These are phyloP conservation scores for Seira ritae DNA, from an alignment of 2,888 invertebrate species.

Conservation along the genomic window DNA sequence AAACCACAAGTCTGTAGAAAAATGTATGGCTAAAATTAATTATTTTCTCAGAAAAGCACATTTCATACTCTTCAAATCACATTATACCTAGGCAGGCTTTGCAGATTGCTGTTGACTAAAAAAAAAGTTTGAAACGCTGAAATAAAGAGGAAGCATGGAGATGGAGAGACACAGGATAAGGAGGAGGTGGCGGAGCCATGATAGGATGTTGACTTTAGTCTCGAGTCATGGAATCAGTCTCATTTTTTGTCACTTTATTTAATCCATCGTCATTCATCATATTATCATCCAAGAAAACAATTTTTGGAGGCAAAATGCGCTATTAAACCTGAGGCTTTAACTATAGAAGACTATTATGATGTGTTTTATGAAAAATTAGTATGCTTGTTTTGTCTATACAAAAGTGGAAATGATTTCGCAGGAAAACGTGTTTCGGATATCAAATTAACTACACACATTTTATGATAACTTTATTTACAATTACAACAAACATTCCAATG, in stretches of 20 bases:
- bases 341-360: too few species aligned
- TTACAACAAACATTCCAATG: too few species aligned
- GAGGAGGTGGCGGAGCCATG: neutral
- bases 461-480: too few species aligned
- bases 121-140: too few species aligned
- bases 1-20: too few species aligned
- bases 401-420: constrained; percentile 12
- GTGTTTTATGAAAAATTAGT: constrained; percentile 10
- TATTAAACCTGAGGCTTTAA: too few species aligned
- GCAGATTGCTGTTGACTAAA: neutral
- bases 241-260: neutral
- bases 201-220: too few species aligned
- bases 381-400: neutral
- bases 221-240: too few species aligned
- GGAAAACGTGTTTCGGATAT: constrained; percentile 23
- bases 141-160: neutral
- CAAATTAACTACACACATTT: too few species aligned
- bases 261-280: too few species aligned
- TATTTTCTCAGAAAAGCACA: neutral
- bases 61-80: neutral
- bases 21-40: neutral
- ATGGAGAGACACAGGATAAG: neutral
- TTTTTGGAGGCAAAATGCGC: too few species aligned
- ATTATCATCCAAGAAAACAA: too few species aligned
- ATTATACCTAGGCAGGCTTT: neutral